Evolutionary conservation across 2,797 vertebrate genomes (phyloP).

Genomic region (Tangara arthus): DNA sequence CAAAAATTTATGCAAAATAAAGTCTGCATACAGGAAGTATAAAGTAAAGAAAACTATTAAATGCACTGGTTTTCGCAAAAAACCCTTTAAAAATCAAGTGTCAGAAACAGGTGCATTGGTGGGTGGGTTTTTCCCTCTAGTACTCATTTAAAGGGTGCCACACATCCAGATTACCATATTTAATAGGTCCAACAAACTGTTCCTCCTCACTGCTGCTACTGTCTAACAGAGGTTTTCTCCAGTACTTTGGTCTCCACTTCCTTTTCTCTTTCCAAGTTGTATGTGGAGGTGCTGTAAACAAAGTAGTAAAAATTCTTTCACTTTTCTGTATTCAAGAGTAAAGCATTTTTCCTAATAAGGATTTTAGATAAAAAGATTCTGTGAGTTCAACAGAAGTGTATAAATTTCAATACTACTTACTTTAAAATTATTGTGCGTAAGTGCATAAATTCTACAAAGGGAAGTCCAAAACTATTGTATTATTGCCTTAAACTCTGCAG

Average conservation of each 20-base stretch:
- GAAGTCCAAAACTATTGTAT: background rate
- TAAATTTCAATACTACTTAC: background rate
- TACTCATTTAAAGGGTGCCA: background rate
- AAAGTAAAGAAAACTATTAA: background rate
- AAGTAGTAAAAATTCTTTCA: background rate
- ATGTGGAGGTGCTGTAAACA: conserved; percentile 86
- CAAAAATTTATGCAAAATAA: background rate
- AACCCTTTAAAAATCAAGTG: background rate
- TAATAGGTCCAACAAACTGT: conserved; percentile 66
- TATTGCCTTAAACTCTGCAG: background rate
- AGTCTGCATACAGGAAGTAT: background rate
- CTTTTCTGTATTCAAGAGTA: background rate
- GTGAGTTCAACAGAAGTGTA: background rate
- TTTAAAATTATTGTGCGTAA: background rate
- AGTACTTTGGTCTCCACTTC: conserved; percentile 87
- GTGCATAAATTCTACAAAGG: background rate
- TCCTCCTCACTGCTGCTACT: conserved; percentile 80
- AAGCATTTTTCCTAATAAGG: background rate
- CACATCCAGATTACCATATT: conserved; percentile 73
- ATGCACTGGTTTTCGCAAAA: background rate
- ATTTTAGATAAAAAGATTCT: background rate
- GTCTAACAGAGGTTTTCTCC: conserved; percentile 70
- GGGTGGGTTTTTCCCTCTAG: background rate
- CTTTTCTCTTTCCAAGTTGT: conserved; percentile 92
- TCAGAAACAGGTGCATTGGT: background rate